These are phyloP conservation scores for Boloria selene DNA, from an alignment of 2,888 invertebrate species.

Conservation along the genomic window DNA sequence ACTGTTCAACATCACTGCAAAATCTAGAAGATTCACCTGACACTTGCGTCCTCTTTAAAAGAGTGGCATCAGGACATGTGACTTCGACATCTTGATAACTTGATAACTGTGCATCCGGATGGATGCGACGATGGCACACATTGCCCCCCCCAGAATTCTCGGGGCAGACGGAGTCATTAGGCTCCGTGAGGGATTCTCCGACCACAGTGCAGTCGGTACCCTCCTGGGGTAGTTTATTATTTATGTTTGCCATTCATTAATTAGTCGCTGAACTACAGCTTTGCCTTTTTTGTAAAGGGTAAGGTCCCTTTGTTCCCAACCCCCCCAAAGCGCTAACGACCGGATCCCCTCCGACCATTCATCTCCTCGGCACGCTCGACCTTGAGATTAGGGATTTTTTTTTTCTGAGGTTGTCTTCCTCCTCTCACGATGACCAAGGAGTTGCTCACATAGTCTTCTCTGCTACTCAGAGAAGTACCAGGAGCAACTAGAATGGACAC, in stretches of 20 bases:
- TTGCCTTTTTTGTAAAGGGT: conserved; percentile 11
- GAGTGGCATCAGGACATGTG: neutral
- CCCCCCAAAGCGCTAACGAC: no score
- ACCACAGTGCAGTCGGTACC: conserved; percentile 13
- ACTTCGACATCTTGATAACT: neutral
- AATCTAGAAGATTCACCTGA: no score
- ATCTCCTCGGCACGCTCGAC: no score
- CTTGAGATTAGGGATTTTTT: no score
- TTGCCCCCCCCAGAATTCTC: conserved; percentile 17
- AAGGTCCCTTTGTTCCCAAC: conserved; percentile 1
- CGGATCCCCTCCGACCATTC: no score
- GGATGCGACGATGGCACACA: neutral
- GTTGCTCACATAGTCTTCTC: no score
- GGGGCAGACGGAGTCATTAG: conserved; percentile 15
- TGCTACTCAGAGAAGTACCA: no score
- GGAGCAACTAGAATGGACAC: no score
- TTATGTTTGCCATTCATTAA: conserved; percentile 9
- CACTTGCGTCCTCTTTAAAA: neutral
- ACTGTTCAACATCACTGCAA: no score
- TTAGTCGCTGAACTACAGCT: conserved; percentile 7
- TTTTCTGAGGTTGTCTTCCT: no score
- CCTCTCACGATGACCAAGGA: no score
- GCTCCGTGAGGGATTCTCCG: conserved; percentile 19
- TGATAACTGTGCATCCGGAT: neutral
- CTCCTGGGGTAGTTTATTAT: conserved; percentile 14